Percentiles rank a stretch among this genome's conserved stretches.
These are phyloP conservation scores for Phrynocephalus versicolor DNA, from an alignment of 2,113 vertebrate genomes.

Conservation along the genomic window DNA sequence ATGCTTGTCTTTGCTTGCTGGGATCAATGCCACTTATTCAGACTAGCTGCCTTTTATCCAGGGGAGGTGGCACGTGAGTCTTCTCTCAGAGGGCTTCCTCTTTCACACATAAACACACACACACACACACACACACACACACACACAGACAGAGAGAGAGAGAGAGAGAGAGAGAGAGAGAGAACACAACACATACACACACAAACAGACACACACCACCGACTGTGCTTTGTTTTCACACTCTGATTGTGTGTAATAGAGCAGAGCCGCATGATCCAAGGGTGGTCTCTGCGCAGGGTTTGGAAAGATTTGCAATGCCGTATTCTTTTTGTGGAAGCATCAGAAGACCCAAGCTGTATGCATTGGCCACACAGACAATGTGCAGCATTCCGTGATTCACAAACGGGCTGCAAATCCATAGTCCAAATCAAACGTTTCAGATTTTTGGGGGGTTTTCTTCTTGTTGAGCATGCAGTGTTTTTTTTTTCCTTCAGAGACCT, in stretches of 20 bases:
- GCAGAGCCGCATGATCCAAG: not conserved
- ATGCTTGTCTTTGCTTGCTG: not conserved
- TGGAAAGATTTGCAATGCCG: not conserved
- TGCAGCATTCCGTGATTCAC: not conserved
- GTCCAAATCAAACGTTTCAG: not conserved
- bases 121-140: too few species aligned
- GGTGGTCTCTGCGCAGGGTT: not conserved
- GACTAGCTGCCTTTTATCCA: constrained; percentile 27
- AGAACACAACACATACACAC: not conserved
- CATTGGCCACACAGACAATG: not conserved
- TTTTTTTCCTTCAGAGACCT: too few species aligned
- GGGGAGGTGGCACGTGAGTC: not conserved
- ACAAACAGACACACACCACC: too few species aligned
- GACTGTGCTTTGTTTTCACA: not conserved
- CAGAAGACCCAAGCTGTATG: not conserved
- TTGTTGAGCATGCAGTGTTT: too few species aligned
- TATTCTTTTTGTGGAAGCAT: not conserved
- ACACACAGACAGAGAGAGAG: too few species aligned
- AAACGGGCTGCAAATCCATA: not conserved
- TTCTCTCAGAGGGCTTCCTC: constrained; percentile 3
- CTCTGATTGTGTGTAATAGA: not conserved
- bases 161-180: too few species aligned
- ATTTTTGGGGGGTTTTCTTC: too few species aligned
- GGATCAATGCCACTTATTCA: constrained; percentile 35
- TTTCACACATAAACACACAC: not conserved